Base-by-base conservation (phyloP, 2,888 invertebrate genomes). In the Mythimna impura region DNA sequence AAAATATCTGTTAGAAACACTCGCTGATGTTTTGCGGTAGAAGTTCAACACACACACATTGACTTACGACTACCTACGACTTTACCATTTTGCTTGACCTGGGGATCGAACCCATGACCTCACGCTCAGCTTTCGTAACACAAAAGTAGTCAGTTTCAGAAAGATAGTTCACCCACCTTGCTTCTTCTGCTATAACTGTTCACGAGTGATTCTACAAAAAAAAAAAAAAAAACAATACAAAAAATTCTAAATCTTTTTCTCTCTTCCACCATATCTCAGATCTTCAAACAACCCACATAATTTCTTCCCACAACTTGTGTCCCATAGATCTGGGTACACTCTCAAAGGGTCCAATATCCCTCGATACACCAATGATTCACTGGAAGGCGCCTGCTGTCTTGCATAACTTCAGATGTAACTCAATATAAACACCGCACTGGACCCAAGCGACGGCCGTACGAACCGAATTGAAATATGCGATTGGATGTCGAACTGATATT, bases 281-380 rank as follows among this genome's bases (percentile, higher is more conserved):
- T 47, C 36, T 57, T 30, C 63, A 64, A 55, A 25, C 22, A 36
- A 57, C 14, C 34, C 55, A 66, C 36, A 63, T 80, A 55, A 66
- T 64, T 66, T 52, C 47, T 58, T 22, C 47, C 55, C 66, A 43
- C 82, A 58, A 57, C 73, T 73, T 57, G 73, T 52, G 34, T 64
- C 63, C 55, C 52, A 50, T 14, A 52, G 63, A 60, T 69, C 69
- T 50, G 34, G 54, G 40, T 67, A 78, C 66, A 78, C 70, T 82
- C 78, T 57, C 66, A 36, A 66, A 36, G 34, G 50, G 57, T 10
- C 57, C 79, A 82, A 78, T 78, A 80, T 71, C 36, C 69, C 78
- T 20, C 63, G 73, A 60, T 66, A 80, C 78, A 50, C 57, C 22
- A 36, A 22, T 43, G 68, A 66, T 60, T 55, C 68, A 47, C 64